phyloP scores from a whole-genome alignment of 1,140 invertebrate genomes.

The Drosophila kepulauana region DNA sequence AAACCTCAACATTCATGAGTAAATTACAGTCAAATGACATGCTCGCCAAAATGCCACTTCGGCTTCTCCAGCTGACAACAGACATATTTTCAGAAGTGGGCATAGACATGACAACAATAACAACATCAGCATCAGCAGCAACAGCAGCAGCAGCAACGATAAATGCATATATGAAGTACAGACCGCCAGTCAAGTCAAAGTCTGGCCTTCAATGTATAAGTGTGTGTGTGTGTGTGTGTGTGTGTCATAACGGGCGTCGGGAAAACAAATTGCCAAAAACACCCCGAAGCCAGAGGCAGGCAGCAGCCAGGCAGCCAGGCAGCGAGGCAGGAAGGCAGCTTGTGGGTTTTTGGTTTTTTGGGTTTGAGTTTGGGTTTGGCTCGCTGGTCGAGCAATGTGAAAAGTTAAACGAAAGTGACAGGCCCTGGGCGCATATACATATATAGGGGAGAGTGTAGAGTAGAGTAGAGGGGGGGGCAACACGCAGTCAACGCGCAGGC shows the following conservation, averaged over 20 bases:
- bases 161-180: conserved; percentile 36
- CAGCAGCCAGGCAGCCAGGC: neutral
- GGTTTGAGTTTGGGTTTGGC: conserved; percentile 43
- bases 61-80: conserved; percentile 54
- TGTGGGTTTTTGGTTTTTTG: conserved; percentile 46
- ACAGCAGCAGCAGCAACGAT: conserved; percentile 21
- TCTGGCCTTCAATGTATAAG: conserved; percentile 48
- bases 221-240: conserved; percentile 32
- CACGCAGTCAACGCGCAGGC: conserved; percentile 54
- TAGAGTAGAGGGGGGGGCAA: neutral
- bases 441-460: neutral
- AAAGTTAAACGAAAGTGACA: conserved; percentile 84
- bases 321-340: conserved; percentile 20
- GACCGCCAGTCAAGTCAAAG: conserved; percentile 55
- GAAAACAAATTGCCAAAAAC: conserved; percentile 82
- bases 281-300: conserved; percentile 45
- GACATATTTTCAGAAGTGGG: conserved; percentile 80
- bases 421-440: conserved; percentile 26
- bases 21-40: conserved; percentile 81
- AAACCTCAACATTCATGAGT: conserved; percentile 60
- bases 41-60: conserved; percentile 76
- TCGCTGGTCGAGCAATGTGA: conserved; percentile 49
- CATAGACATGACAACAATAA: conserved; percentile 80
- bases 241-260: conserved; percentile 76
- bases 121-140: conserved; percentile 42